Base-by-base conservation (phyloP, 2,797 vertebrate genomes). In the Manis crassicaudata region DNA sequence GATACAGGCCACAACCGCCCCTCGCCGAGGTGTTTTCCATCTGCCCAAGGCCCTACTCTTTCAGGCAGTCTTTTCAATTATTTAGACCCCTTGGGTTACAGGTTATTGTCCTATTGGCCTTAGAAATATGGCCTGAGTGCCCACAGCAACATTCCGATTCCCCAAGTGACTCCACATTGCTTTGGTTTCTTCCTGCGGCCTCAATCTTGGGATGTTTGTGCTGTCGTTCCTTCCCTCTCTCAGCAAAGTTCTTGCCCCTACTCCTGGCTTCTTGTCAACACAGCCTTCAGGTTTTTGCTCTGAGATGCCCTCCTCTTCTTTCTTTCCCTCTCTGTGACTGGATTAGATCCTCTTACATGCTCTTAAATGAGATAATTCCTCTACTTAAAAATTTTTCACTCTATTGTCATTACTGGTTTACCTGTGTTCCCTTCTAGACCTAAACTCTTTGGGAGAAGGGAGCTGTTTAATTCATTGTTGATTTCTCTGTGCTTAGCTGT, bases 41-140 rank as follows among this genome's bases (percentile, higher is more conserved):
- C 6, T 7, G 27, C 5, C 13, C 23, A 0, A 14, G 17, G 29
- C 32, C 80, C 73, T 65, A 25, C 20, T 82, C 63, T 76, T 75
- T 68, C 56, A 29, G 37, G 76, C 2, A 16, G 21, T 32, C 84
- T 90, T 91, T 95, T 96, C 88, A 90, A 72, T 95, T 95, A 92
- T 94, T 94, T 67, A 92, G 80, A 14, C 23, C 50, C 43, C 73
- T 91, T 90, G 80, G 32, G 76, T 86, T 43, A 60, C 52, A 58
- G 63, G 46, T 65, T 90, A 92, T 80, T 92, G 77, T 85, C 52
- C 46, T 54, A 10, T 23, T 18, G 50, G 63, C 81, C 77, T 96
- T 77, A 79, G 84, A 81, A 96, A 76, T 63, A 43, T 35, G 77
- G 76, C 90, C 60, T 13, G 43, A 93, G 88, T 46, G 63, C n/a